Percentiles rank a stretch among this genome's conserved stretches.
phyloP scores from a whole-genome alignment of 2,888 invertebrate species.

The Encarsia formosa region DNA sequence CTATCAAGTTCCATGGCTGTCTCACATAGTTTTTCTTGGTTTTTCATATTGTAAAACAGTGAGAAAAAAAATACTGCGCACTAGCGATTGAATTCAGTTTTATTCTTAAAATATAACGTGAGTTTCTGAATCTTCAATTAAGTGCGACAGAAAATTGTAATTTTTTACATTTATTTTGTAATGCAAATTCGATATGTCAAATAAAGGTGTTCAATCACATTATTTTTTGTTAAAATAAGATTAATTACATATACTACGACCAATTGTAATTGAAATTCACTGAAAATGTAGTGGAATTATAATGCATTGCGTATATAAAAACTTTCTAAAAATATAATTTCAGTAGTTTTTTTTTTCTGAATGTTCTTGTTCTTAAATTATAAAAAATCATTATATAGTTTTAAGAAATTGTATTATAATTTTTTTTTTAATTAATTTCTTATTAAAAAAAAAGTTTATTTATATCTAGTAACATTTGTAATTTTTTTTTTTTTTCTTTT shows the following conservation, averaged over 20 bases:
- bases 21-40: not conserved
- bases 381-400: no score
- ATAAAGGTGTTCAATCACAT: constrained; percentile 2
- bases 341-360: no score
- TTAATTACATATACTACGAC: constrained; percentile 16
- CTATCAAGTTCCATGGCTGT: constrained; percentile 4
- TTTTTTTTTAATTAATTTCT: no score
- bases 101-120: constrained; percentile 11
- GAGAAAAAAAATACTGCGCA: constrained; percentile 12
- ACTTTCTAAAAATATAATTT: constrained; percentile 21
- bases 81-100: constrained; percentile 14
- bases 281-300: constrained; percentile 21
- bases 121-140: constrained; percentile 20
- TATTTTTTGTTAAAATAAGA: constrained; percentile 13
- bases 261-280: constrained; percentile 15
- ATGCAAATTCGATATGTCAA: constrained; percentile 2
- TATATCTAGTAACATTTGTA: no score
- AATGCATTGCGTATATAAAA: constrained; percentile 25
- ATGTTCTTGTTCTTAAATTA: no score
- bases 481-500: no score
- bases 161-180: constrained; percentile 3
- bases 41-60: not conserved
- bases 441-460: no score
- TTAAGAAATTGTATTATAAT: no score
- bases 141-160: not conserved